Evolutionary conservation across 2,888 invertebrate species (phyloP), one percentile per base, ranked within the genome.

Genomic region (Phaonia tiefii): DNA sequence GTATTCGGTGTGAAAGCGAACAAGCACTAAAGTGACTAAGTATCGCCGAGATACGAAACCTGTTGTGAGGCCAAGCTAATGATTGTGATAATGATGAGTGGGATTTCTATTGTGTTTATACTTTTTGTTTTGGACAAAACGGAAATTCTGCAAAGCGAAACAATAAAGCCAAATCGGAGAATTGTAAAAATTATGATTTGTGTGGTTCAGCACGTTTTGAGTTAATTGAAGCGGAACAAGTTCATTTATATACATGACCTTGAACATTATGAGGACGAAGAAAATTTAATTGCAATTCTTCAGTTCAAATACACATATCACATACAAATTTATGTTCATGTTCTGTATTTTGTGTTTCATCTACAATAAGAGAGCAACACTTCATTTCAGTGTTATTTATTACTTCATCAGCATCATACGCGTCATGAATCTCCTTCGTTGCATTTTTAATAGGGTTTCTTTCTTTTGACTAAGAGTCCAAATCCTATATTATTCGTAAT

Each of bases 121-220:
- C n/a, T n/a, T n/a, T n/a, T n/a, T n/a, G n/a, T 51, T 31, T 51
- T 75, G n/a, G 63, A 20, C 13, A 58, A 72, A 72, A 58, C 72
- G 63, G 63, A 81, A 78, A 81, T 78, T 75, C 49, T 71, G 11
- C 63, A 63, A 11, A 56, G 39, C 44, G 22, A 66, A 46, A 70
- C 22, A n/a, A 58, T 26, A 56, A n/a, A 25, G n/a, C n/a, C 3
- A 58, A 26, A 60, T 39, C 17, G 17, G 39, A 60, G 8, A 10
- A 2, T 39, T 11, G 15, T 15, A 56, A 71, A 65, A 74, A 25
- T 58, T n/a, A 69, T 58, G 54, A 74, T 63, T 54, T 75, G 26
- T 78, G 67, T 60, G 80, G 76, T 79, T 80, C 78, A 86, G 84
- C 85, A 84, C 83, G 84, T 84, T 84, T 86, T 83, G 78, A 74